These are phyloP conservation scores for Metacarcinus magister DNA, from an alignment of 2,888 invertebrate genomes.

Conservation along the genomic window DNA sequence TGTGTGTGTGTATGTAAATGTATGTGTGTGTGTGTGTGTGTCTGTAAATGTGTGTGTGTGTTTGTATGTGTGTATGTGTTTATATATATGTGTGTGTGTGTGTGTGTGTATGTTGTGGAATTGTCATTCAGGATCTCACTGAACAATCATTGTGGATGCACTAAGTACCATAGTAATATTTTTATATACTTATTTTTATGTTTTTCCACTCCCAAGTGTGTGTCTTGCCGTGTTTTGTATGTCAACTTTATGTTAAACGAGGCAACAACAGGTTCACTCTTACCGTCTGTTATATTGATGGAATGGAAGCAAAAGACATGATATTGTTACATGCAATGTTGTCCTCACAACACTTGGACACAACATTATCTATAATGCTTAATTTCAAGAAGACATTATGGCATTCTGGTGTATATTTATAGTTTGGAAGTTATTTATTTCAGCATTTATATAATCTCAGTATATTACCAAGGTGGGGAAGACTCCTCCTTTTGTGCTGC, in stretches of 20 bases:
- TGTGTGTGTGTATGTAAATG: too few species aligned
- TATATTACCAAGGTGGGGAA: background rate
- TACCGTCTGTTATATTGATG: background rate
- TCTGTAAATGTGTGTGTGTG: background rate
- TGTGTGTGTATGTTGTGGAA: background rate
- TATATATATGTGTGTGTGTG: too few species aligned
- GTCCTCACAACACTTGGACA: background rate
- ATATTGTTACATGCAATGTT: background rate
- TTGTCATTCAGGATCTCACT: constrained; percentile 13
- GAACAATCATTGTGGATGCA: constrained; percentile 9
- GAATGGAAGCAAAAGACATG: background rate
- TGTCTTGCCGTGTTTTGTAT: background rate
- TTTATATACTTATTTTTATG: constrained; percentile 15
- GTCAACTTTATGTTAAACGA: background rate
- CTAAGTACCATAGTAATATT: constrained; percentile 27
- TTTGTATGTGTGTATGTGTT: too few species aligned
- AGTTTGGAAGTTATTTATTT: constrained; percentile 21
- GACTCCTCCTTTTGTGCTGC: background rate
- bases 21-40: too few species aligned
- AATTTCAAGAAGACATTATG: background rate
- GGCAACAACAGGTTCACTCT: background rate
- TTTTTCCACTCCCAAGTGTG: background rate
- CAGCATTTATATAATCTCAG: background rate
- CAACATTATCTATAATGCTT: background rate
- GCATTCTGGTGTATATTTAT: constrained; percentile 22